Base-by-base conservation (phyloP, 2,113 vertebrate species). In the Indicator maculatus region DNA sequence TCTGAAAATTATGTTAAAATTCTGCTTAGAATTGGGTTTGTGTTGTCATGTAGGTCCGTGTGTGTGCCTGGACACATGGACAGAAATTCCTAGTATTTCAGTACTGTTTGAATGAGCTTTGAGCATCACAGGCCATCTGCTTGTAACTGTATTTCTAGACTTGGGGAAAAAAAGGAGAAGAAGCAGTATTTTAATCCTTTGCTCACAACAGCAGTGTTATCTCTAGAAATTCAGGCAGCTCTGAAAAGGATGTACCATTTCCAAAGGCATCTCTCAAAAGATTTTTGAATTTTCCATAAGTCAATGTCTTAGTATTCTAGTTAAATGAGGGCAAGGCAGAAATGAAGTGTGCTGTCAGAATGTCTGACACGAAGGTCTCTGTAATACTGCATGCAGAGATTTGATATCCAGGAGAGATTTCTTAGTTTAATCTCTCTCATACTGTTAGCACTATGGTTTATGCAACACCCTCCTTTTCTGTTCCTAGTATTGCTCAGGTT, bases 141-240 rank as follows among this genome's bases (percentile, higher is more conserved):
- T 72, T 83, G 71, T 71, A 83, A 83, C 71, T 70, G 39, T 61
- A 74, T 78, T 89, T 91, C 90, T 88, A 83, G 93, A 69, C 81
- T 65, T 47, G 41, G 60, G 23, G 47, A 6, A 65, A 83, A 66
- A 50, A 59, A 71, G 39, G 39, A 80, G 77, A 76, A 52, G 52
- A 88, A 86, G 75, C 73, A 72, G 38, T 93, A 90, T 95, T 94
- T 95, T 86, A 92, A 88, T 88, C 79, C 61, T 74, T 90, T 83
- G 15, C 86, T 78, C 56, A 14, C 20, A 94, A 78, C 41, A 74
- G 67, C 88, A 86, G 56, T 70, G 47, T 88, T 83, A 93, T 93
- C 78, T 88, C 75, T 73, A 63, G 73, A 79, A 86, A 94, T 76
- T 75, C 41, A 84, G 60, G 63, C 33, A 89, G 58, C 28, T 93